Evolutionary conservation across 2,888 invertebrate species (phyloP), one percentile per base, ranked within the genome.

Genomic region (Drosophila percnosoma): DNA sequence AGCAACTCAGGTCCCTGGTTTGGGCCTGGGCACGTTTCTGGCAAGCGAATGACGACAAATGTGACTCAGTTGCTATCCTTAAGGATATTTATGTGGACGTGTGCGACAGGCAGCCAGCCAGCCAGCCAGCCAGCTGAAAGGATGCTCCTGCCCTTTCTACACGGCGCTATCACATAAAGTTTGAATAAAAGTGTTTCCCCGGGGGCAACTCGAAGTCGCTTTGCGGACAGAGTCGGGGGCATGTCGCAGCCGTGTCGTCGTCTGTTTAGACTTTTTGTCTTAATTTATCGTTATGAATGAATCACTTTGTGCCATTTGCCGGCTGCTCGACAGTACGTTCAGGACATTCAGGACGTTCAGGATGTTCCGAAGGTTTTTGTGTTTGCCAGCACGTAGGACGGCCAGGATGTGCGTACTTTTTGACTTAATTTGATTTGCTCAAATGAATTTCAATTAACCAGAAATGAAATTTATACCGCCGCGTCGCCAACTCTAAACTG

Each of bases 371-470:
- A 24, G 42, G 27, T 24, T 24, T 57, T 67, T 73, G 67, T 70
- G 57, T 72, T 67, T 75, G 51, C 29, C 66, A 59, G 59, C 87
- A 87, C 87, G 85, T 85, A 85, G 67, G 2, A n/a, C 38, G 55
- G 55, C 73, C 80, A 82, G 87, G 80, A 80, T 87, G 77, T 83
- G 67, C 75, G 68, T 66, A 83, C 87, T 89, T 87, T 78, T 78
- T 82, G 81, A 88, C 82, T 89, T 88, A 83, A 87, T 89, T 89
- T 87, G 89, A 89, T 89, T 89, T 89, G 69, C 74, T 78, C 82
- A 81, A 87, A 89, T 87, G 86, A 87, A 87, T 87, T 89, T 89
- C 88, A 87, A 87, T 87, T 89, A 87, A 86, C 79, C 82, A 40
- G 66, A 77, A 84, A 85, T 82, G 83, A 76, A 85, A 84, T 88